phyloP scores from a whole-genome alignment of 2,797 vertebrate genomes.

The Coluber constrictor region DNA sequence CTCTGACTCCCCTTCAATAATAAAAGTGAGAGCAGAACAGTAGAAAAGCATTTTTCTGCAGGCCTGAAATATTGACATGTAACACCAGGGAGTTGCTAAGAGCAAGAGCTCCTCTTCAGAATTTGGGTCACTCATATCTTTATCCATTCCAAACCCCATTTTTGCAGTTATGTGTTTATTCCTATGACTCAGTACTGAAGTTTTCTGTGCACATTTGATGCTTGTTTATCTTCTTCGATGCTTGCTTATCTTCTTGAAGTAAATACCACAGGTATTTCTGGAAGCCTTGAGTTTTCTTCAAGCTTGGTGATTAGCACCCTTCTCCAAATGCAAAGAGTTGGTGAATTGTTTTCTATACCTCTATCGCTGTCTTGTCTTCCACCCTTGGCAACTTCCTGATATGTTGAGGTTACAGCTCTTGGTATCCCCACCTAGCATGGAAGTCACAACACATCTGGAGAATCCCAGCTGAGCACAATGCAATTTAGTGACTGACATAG shows the following conservation, averaged over 20 bases:
- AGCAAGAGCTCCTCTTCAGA: background rate
- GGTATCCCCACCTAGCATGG: background rate
- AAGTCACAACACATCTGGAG: background rate
- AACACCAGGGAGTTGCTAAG: background rate
- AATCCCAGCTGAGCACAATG: background rate
- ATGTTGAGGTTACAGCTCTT: background rate
- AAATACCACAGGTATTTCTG: background rate
- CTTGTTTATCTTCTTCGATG: background rate
- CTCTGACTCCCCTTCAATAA: background rate
- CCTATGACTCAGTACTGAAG: background rate
- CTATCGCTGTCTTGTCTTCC: background rate
- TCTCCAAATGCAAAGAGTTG: background rate
- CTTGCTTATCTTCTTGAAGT: background rate
- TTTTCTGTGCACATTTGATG: background rate
- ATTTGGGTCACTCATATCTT: background rate
- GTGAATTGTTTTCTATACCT: background rate
- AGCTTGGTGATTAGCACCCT: background rate
- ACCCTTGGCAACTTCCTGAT: background rate
- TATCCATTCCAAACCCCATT: background rate
- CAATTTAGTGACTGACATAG: background rate
- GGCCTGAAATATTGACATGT: background rate
- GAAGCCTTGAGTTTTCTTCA: background rate
- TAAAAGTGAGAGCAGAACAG: background rate
- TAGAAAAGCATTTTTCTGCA: background rate
- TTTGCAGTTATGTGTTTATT: background rate